A percentile compares a stretch with the other conserved stretches of the same genome.
phyloP scores from a whole-genome alignment of 2,113 vertebrate genomes.

The Ifrita kowaldi region DNA sequence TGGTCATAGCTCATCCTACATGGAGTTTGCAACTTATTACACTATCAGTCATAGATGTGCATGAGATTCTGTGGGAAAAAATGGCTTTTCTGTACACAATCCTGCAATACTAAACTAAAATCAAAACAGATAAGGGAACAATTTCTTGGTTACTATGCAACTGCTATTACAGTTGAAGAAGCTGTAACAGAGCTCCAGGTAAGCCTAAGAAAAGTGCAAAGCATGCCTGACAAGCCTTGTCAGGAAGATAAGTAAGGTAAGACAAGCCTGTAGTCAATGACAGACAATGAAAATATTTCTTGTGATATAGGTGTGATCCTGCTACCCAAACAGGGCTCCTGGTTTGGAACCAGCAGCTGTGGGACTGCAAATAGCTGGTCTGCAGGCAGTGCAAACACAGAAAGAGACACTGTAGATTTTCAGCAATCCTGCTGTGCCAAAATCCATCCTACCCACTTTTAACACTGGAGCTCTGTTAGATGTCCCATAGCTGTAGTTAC shows the following conservation, averaged over 20 bases:
- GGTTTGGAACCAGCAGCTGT: background rate
- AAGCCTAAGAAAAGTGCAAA: background rate
- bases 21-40: background rate
- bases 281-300: background rate
- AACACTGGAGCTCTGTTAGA: background rate
- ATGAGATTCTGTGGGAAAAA: background rate
- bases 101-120: background rate
- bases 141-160: background rate
- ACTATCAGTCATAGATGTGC: background rate
- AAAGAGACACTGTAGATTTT: background rate
- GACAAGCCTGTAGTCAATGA: background rate
- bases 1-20: background rate
- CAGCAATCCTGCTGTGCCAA: background rate
- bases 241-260: background rate
- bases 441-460: background rate
- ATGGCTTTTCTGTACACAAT: background rate
- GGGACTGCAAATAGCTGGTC: background rate
- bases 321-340: background rate
- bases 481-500: background rate
- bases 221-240: background rate
- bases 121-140: background rate
- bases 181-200: background rate
- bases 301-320: background rate
- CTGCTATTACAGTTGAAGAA: background rate
- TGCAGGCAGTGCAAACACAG: background rate